phyloP scores from a whole-genome alignment of 2,113 vertebrate genomes.

The Tenrec ecaudatus region DNA sequence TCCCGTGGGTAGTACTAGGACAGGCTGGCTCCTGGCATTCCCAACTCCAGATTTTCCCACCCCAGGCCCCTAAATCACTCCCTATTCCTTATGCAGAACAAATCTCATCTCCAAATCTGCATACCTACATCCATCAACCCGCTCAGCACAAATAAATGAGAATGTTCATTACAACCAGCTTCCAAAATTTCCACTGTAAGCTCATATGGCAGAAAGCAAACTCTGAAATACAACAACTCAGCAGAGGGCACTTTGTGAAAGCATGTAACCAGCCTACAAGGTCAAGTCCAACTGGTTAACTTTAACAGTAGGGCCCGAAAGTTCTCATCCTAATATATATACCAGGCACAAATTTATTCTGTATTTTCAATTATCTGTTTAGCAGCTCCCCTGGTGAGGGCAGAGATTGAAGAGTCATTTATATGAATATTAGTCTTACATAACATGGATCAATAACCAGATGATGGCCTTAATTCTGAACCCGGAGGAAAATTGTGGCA shows the following conservation, averaged over 20 bases:
- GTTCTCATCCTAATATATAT: background rate
- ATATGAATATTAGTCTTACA: background rate
- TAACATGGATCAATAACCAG: background rate
- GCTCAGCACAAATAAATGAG: background rate
- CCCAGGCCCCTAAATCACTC: background rate
- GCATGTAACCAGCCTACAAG: constrained; percentile 11
- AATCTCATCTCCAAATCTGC: constrained; percentile 1
- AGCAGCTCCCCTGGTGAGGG: background rate
- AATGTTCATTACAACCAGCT: background rate
- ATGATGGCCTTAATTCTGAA: constrained; percentile 21
- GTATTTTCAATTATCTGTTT: constrained; percentile 38
- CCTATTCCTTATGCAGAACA: constrained; percentile 10
- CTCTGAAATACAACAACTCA: constrained; percentile 23
- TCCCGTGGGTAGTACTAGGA: background rate
- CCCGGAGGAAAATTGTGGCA: constrained; percentile 4
- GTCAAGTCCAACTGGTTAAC: constrained; percentile 34
- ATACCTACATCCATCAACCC: background rate
- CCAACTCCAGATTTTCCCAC: background rate
- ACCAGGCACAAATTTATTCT: constrained; percentile 1
- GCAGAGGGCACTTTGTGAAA: constrained; percentile 42
- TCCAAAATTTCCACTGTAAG: constrained; percentile 35
- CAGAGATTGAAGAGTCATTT: constrained; percentile 20
- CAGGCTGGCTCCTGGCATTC: background rate
- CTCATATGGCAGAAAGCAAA: constrained; percentile 29
- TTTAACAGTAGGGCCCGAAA: constrained; percentile 1